phyloP scores from a whole-genome alignment of 2,797 vertebrate species.

The Acipenser transmontanus region DNA sequence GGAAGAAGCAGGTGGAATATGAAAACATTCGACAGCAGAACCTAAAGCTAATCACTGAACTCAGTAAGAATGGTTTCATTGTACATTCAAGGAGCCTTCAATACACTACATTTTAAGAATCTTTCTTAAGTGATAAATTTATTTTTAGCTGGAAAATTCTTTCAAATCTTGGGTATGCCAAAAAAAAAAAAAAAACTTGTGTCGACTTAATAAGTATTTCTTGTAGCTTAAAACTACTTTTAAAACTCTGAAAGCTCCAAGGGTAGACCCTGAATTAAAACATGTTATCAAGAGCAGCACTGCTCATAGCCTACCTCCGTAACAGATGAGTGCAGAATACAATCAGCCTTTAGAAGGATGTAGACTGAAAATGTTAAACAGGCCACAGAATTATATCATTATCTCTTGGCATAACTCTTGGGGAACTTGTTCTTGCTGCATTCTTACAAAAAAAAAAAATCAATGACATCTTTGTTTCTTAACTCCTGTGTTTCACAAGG shows the following conservation, averaged over 20 bases:
- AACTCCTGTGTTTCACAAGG: conserved; percentile 1
- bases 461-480: conserved; percentile 15
- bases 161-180: no score
- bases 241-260: background rate
- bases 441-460: conserved; percentile 4
- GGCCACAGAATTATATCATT: background rate
- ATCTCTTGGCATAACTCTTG: background rate
- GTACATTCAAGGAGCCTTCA: background rate
- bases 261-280: background rate
- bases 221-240: background rate
- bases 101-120: background rate
- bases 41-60: conserved; percentile 67
- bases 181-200: no score
- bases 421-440: background rate
- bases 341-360: background rate
- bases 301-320: background rate
- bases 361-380: background rate
- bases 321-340: background rate
- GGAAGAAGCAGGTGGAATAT: conserved; percentile 68
- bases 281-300: background rate
- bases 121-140: no score
- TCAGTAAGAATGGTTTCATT: conserved; percentile 63
- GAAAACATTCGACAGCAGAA: conserved; percentile 74
- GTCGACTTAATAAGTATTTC: no score
- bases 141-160: no score